Percentiles rank a stretch among this genome's conserved stretches.
Conservation (phyloP, 2,113 vertebrate genomes). For the Ctenomys sociabilis region DNA sequence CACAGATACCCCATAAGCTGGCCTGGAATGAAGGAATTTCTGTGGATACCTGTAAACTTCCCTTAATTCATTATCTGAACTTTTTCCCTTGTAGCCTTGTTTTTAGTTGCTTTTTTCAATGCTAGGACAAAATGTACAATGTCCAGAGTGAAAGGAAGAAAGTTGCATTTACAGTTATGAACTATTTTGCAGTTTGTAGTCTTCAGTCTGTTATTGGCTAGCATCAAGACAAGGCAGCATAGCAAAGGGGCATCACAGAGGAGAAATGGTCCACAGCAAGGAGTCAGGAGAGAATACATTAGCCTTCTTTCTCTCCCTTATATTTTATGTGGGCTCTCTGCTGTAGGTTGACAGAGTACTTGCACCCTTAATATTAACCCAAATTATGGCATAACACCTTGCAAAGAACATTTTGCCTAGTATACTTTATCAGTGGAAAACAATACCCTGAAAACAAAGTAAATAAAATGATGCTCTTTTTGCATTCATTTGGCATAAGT, state of each 20-base stretch:
- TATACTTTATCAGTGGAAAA: conserved; percentile 33
- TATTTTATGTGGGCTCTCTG: not conserved
- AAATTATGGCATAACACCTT: not conserved
- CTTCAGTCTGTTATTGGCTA: not conserved
- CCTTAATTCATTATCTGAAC: conserved; percentile 20
- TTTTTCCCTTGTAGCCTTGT: not conserved
- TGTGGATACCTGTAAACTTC: not conserved
- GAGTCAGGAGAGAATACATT: not conserved
- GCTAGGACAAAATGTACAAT: not conserved
- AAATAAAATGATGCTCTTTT: conserved; percentile 53
- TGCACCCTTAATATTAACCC: not conserved
- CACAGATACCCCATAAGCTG: not conserved
- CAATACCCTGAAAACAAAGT: conserved; percentile 44
- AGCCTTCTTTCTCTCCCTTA: not conserved
- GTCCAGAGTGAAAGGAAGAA: not conserved
- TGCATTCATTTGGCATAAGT: conserved; percentile 31
- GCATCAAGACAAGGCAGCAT: not conserved
- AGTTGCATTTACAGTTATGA: not conserved
- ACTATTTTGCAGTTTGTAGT: not conserved
- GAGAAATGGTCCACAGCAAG: not conserved
- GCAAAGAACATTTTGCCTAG: conserved; percentile 56
- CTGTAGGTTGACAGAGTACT: not conserved
- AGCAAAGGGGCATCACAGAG: not conserved
- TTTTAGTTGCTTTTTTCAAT: not conserved
- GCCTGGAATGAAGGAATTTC: not conserved